Conservation (phyloP, 2,113 vertebrate species). For the Percina caprodes region DNA sequence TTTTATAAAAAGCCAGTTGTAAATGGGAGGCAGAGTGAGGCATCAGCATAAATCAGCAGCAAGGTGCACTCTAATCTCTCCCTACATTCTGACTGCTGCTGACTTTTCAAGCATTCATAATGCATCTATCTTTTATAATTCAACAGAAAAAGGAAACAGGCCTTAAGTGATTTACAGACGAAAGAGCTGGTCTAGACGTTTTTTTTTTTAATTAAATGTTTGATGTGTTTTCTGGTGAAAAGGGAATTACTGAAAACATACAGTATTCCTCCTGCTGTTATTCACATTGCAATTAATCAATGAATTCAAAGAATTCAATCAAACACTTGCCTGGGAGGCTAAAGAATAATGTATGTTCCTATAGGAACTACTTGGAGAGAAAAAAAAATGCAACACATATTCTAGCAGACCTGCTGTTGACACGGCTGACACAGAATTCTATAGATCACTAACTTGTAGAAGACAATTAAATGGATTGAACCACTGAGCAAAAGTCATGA, state of each 20-base stretch:
- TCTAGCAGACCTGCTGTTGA: slow-evolving; percentile 29
- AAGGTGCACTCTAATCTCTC: slow-evolving; percentile 56
- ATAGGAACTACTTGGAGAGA: slow-evolving; percentile 54
- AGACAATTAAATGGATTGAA: slow-evolving; percentile 56
- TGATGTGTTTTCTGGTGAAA: slow-evolving; percentile 31
- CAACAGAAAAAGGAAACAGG: slow-evolving; percentile 69
- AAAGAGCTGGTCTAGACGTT: slow-evolving; percentile 4
- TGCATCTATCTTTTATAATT: slow-evolving; percentile 78
- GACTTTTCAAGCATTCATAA: slow-evolving; percentile 75
- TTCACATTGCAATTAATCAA: slow-evolving; percentile 22
- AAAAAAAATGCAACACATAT: not conserved
- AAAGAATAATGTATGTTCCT: slow-evolving; percentile 51
- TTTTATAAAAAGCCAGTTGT: slow-evolving; percentile 29
- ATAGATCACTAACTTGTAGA: slow-evolving; percentile 52
- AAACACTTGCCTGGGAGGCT: slow-evolving; percentile 8
- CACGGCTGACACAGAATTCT: slow-evolving; percentile 55
- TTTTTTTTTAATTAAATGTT: slow-evolving; percentile 30
- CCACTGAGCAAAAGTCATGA: slow-evolving; percentile 52
- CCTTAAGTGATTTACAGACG: slow-evolving; percentile 63
- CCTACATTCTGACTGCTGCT: slow-evolving; percentile 66
- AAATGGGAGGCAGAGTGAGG: slow-evolving; percentile 34
- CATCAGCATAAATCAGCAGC: slow-evolving; percentile 57
- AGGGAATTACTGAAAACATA: slow-evolving; percentile 9
- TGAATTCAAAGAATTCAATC: slow-evolving; percentile 36
- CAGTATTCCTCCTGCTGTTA: slow-evolving; percentile 13